A percentile compares a stretch with the other conserved stretches of the same genome.
phyloP scores from a whole-genome alignment of 2,113 vertebrate genomes.

The Hydrolagus affinis region DNA sequence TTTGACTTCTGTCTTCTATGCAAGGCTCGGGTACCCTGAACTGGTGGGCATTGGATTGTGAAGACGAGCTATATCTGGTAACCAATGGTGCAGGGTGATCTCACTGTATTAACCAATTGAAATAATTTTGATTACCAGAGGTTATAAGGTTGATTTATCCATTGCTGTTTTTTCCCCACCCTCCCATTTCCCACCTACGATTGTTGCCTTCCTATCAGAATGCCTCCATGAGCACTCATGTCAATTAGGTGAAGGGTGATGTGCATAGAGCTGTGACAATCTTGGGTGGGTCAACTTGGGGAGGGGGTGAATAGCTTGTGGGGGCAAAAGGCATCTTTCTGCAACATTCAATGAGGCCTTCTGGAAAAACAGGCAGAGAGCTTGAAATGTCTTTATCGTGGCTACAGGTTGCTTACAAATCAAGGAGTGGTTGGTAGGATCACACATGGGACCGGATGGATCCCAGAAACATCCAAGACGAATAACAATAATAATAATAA shows the following conservation, averaged over 20 bases:
- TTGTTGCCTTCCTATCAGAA: background rate
- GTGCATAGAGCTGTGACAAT: background rate
- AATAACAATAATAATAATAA: too few relatives aligned
- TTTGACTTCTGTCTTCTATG: slow-evolving; percentile 6
- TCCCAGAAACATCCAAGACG: too few relatives aligned
- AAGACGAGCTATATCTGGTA: too few relatives aligned
- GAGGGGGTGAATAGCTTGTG: background rate
- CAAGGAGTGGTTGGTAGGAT: background rate
- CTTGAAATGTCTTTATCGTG: background rate
- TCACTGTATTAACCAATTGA: background rate
- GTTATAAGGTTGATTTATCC: slow-evolving; percentile 1
- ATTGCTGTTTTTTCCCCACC: background rate
- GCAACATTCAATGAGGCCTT: background rate
- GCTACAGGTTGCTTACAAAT: background rate
- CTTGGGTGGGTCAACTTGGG: background rate
- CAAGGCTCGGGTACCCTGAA: background rate
- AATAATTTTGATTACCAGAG: background rate
- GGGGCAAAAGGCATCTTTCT: too few relatives aligned
- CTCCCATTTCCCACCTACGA: background rate
- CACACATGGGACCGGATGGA: too few relatives aligned
- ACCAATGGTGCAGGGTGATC: background rate
- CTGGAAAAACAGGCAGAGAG: too few relatives aligned
- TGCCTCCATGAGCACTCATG: background rate
- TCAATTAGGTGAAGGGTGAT: background rate
- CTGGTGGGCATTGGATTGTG: background rate